Base-by-base conservation (phyloP, 2,888 invertebrate species). In the Rhagonycha fulva region DNA sequence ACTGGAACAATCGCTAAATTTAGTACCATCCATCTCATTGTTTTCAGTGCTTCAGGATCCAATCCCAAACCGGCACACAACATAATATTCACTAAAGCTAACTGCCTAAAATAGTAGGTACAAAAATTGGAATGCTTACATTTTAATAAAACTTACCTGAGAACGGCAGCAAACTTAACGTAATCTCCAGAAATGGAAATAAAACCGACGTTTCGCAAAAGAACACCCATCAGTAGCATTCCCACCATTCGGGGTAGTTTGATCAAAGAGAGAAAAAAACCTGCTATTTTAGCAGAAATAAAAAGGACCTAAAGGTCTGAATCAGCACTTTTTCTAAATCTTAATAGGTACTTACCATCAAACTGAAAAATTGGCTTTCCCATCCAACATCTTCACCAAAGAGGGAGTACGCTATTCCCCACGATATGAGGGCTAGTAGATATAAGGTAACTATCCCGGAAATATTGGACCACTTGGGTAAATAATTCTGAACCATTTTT, bases 1-100 rank as follows among this genome's bases (percentile, higher is more conserved):
- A 92, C 92, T 3, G 93, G 93, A 75, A 90, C 81, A 78, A 92
- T 87, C 9, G 93, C 91, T 71, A 93, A 86, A 14, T 91, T 87
- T 28, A 91, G 78, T 14, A 91, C 89, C 85, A 90, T 88, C 32
- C 88, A 84, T 82, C 90, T 91, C 60, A 93, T 86, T 75, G 89
- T 89, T 78, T 87, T 88, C 75, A 93, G 87, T 2, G 91, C 91
- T 47, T 84, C 85, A 1, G 91, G 90, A 84, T 93, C 92, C 19
- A 93, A 87, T 0, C 92, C 92, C 14, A 93, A 85, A 0, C 93
- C 93, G 71, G 93, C 93, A 77, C 92, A 87, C 14, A 91, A 87
- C 85, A 93, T 89, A 74, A 93, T 93, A 79, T 93, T 91, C 10
- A 91, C 90, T 81, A 93, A 85, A 5, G 93, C 93, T 80, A 91